phyloP scores from a whole-genome alignment of 2,113 vertebrate species.

The Uropsilus gracilis region DNA sequence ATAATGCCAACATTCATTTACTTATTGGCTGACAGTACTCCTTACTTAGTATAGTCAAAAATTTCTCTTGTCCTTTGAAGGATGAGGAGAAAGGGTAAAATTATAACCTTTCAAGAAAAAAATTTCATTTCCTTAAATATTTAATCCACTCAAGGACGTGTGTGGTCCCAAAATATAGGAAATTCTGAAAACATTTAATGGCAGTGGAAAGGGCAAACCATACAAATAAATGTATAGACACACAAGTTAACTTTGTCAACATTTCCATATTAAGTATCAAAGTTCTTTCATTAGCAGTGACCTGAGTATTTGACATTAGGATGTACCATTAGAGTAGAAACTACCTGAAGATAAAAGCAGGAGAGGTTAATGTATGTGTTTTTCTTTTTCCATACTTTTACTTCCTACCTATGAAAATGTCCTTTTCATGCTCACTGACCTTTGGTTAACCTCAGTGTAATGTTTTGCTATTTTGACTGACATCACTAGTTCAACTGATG shows the following conservation, averaged over 20 bases:
- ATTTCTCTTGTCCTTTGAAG: neutral
- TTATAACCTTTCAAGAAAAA: constrained; percentile 21
- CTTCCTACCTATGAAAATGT: neutral
- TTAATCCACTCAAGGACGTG: neutral
- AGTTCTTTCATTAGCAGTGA: neutral
- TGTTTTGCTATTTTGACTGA: neutral
- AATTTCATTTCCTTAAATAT: neutral
- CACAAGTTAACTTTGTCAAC: neutral
- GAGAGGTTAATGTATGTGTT: neutral
- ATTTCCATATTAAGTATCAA: neutral
- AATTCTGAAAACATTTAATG: constrained; percentile 30
- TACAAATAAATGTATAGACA: neutral
- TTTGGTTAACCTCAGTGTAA: neutral
- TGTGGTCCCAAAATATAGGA: neutral
- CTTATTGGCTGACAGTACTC: neutral
- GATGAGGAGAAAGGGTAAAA: neutral
- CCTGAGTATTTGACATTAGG: neutral
- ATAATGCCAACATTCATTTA: neutral
- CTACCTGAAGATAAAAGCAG: neutral
- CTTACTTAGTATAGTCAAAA: neutral
- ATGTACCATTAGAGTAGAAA: neutral
- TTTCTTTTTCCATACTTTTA: neutral
- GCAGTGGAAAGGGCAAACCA: neutral
- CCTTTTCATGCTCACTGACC: neutral
- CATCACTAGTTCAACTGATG: neutral